Base-by-base conservation (phyloP, 2,113 vertebrate species). In the Catharus fuscescens region DNA sequence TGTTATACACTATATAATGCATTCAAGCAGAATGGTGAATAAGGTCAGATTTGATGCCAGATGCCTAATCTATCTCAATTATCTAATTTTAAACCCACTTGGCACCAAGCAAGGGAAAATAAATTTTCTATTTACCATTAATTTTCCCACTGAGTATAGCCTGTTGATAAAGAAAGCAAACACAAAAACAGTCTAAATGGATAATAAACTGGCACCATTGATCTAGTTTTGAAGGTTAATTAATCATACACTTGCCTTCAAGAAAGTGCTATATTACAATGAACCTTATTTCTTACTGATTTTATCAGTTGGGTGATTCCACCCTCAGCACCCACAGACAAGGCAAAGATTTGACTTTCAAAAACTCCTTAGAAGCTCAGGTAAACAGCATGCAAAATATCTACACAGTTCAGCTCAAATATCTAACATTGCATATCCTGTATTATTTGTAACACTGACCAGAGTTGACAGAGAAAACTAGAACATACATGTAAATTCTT, bases 381-480 rank as follows among this genome's bases (percentile, higher is more conserved):
- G 28, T 69, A 83, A 47, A 36, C 14, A 72, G 40, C 66, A 85
- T 56, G 40, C 9, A 96, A 92, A 95, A 79, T 71, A 61, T 12
- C 42, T 18, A 23, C 2, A 24, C 2, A 24, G 12, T 60, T 82
- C 52, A 31, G 47, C 91, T 88, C 50, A 86, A 94, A 83, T 94
- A 91, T 90, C 94, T 84, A 67, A 81, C 74, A 60, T 42, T 72
- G 25, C 25, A 40, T 76, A 74, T 82, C n/a, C 64, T 85, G 2
- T 70, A 34, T 91, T 97, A 96, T 95, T 97, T 86, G 93, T 74
- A 92, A 18, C 50, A 85, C 36, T 82, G 72, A 94, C 82, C 73
- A 85, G 74, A 96, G 74, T 19, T 78, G 26, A 59, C 7, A 2
- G 44, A 89, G 36, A 23, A 88, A 45, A 25, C 3, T 53, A 8